Evolutionary conservation across 1,140 invertebrate genomes (phyloP).

Genomic region (Brachionus koreanus): DNA sequence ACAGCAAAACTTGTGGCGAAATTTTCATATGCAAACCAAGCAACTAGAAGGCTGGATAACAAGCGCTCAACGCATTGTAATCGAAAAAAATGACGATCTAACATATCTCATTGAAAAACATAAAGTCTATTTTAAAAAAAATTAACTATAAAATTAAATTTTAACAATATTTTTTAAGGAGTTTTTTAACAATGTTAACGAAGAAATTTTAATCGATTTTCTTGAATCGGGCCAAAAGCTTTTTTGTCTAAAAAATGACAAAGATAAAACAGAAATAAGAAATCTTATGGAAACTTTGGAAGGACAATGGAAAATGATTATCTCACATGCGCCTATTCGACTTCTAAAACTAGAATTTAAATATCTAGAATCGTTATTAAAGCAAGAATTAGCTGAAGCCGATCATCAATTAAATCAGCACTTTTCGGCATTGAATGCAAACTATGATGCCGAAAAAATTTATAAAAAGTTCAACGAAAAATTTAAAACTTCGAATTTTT

Average conservation of each 20-base stretch:
- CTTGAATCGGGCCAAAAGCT: not conserved
- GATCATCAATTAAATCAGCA: conserved; percentile 2
- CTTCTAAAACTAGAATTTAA: conserved; percentile 34
- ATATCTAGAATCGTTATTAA: not conserved
- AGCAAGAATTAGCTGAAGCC: not conserved
- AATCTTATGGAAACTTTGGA: conserved; percentile 40
- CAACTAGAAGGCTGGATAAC: conserved; percentile 22
- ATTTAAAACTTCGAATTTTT: conserved; percentile 35
- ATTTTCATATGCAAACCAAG: conserved; percentile 27
- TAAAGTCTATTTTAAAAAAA: not conserved
- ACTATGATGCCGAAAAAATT: not conserved
- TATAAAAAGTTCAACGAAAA: not conserved
- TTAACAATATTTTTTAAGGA: not conserved
- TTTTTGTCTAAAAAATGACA: conserved; percentile 13
- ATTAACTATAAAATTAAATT: not conserved
- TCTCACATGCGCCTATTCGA: conserved; percentile 21
- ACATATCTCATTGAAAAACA: conserved; percentile 32
- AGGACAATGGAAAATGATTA: conserved; percentile 39
- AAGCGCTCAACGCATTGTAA: not conserved
- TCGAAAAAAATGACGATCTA: conserved; percentile 35
- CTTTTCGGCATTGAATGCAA: not conserved
- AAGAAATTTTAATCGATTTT: conserved; percentile 16
- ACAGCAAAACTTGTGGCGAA: conserved; percentile 16
- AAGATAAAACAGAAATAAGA: conserved; percentile 23
- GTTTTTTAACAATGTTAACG: conserved; percentile 23